These are phyloP conservation scores for Piezodorus guildinii DNA, from an alignment of 1,140 invertebrate genomes.

Conservation along the genomic window DNA sequence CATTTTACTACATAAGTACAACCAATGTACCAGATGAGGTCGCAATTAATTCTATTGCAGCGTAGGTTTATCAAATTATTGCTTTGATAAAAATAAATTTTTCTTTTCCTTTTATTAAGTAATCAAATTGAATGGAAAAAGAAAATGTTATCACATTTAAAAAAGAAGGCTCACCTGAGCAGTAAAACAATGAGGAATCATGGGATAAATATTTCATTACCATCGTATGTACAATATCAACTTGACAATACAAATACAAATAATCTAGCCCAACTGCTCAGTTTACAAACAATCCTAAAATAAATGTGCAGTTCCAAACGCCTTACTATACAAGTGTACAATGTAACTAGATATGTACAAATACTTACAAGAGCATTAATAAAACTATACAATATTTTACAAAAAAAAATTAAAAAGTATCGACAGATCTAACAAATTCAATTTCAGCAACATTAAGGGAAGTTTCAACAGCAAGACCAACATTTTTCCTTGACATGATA, in stretches of 20 bases:
- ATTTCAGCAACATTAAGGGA: background rate
- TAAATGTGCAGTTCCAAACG: background rate
- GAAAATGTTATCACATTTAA: conserved; percentile 7
- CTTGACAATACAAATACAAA: background rate
- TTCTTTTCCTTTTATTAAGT: no score
- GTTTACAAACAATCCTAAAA: conserved; percentile 5
- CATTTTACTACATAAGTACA: no score
- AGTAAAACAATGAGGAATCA: background rate
- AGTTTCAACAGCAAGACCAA: background rate
- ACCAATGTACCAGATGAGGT: no score
- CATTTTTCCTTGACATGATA: background rate
- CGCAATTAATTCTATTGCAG: no score
- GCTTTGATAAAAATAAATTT: no score
- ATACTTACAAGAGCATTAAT: background rate
- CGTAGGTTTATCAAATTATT: no score
- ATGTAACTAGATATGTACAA: conserved; percentile 4
- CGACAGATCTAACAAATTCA: background rate
- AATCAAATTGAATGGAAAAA: no score
- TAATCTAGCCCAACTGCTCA: conserved; percentile 6
- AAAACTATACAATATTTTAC: conserved; percentile 2
- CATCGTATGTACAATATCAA: background rate
- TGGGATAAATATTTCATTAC: background rate
- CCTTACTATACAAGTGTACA: conserved; percentile 9
- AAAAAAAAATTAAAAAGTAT: background rate
- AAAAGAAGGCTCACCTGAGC: conserved; percentile 8